phyloP scores from a whole-genome alignment of 2,888 invertebrate species.

The Erpobdella octoculata region DNA sequence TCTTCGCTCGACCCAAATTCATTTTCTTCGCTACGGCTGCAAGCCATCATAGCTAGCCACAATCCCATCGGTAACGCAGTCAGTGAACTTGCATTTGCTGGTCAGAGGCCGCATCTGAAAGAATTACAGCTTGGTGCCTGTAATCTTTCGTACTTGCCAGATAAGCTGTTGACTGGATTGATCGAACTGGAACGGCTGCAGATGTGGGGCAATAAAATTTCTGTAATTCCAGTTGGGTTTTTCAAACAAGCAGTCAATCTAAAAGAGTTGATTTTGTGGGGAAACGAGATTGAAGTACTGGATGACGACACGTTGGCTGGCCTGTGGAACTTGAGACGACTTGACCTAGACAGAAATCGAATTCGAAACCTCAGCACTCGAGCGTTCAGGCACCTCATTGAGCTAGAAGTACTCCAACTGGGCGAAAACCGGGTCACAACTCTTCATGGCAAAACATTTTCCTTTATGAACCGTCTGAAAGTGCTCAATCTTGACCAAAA shows the following conservation, averaged over 20 bases:
- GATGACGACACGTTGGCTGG: conserved; percentile 35
- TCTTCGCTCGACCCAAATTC: conserved; percentile 3
- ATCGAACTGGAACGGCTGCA: conserved; percentile 31
- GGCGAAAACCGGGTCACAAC: conserved; percentile 34
- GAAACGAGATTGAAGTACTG: conserved; percentile 33
- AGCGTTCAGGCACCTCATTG: conserved; percentile 34
- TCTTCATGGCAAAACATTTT: conserved; percentile 34
- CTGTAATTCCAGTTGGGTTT: conserved; percentile 31
- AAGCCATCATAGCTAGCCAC: conserved; percentile 18
- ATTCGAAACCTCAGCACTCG: conserved; percentile 31
- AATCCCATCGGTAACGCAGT: conserved; percentile 27
- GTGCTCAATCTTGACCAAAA: conserved; percentile 36
- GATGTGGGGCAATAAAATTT: conserved; percentile 37
- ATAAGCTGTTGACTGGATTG: conserved; percentile 32
- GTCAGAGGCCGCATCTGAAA: conserved; percentile 32
- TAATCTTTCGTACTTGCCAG: conserved; percentile 29
- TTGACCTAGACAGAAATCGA: conserved; percentile 37
- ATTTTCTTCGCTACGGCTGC: conserved; percentile 6
- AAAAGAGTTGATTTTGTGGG: conserved; percentile 36
- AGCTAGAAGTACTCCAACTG: conserved; percentile 34
- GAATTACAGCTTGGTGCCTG: conserved; percentile 36
- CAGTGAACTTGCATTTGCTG: conserved; percentile 33
- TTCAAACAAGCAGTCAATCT: conserved; percentile 33
- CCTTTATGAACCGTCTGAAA: conserved; percentile 32
- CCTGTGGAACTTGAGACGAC: conserved; percentile 33